A percentile compares a stretch with the other conserved stretches of the same genome.
These are phyloP conservation scores for Caenorhabditis inopinata DNA, from an alignment of 1,140 invertebrate genomes.

Conservation along the genomic window DNA sequence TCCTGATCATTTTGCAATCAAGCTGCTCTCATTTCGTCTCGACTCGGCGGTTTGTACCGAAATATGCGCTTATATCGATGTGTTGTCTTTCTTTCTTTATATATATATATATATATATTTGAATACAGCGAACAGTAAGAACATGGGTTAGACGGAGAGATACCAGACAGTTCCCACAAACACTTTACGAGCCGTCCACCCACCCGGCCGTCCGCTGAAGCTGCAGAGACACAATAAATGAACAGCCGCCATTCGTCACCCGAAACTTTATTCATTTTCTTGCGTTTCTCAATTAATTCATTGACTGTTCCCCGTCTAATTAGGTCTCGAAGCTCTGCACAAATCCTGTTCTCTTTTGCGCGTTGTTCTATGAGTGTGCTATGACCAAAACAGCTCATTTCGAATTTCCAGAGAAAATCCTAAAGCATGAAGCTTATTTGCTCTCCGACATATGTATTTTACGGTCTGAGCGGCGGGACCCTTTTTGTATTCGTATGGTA, in stretches of 20 bases:
- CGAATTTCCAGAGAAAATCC: no score
- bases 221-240: constrained; percentile 17
- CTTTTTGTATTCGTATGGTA: no score
- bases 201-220: not conserved
- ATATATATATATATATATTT: constrained; percentile 12
- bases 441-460: no score
- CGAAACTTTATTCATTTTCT: not conserved
- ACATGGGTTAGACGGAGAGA: no score
- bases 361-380: no score
- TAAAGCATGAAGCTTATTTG: no score
- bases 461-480: no score
- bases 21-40: not conserved
- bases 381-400: no score
- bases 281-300: not conserved
- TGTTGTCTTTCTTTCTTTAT: no score
- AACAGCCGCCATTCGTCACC: not conserved
- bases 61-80: no score
- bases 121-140: not conserved
- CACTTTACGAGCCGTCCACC: constrained; percentile 29
- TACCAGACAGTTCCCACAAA: constrained; percentile 7
- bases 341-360: no score
- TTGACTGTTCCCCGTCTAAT: no score
- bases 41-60: not conserved
- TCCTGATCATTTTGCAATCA: constrained; percentile 28
- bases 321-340: not conserved